A percentile compares a stretch with the other conserved stretches of the same genome.
Evolutionary conservation across 2,797 vertebrate species (phyloP).

Genomic region (Falco peregrinus): DNA sequence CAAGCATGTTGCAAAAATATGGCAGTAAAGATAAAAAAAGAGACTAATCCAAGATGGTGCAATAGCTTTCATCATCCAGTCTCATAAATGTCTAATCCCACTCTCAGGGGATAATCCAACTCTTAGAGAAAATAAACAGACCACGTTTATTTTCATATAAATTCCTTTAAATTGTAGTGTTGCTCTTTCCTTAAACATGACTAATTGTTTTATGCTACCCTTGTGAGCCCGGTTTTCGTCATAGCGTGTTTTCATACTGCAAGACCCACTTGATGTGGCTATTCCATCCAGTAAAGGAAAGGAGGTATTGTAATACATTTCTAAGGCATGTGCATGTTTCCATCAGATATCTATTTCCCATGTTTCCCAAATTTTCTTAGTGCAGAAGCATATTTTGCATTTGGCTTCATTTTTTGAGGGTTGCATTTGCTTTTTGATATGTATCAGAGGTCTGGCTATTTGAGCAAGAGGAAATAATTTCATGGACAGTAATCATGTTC

Average conservation of each 20-base stretch:
- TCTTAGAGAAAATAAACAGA: constrained; percentile 24
- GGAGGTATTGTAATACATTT: constrained; percentile 28
- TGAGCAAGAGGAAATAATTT: neutral
- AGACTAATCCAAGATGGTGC: constrained; percentile 70
- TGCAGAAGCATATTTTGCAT: constrained; percentile 50
- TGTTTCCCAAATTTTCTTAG: constrained; percentile 32
- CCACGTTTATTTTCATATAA: constrained; percentile 70
- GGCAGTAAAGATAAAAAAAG: constrained; percentile 72
- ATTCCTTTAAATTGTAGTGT: constrained; percentile 72
- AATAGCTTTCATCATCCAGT: constrained; percentile 75
- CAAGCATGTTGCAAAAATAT: constrained; percentile 68
- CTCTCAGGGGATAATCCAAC: constrained; percentile 24
- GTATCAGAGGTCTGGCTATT: constrained; percentile 61
- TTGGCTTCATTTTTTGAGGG: constrained; percentile 54
- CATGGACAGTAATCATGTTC: neutral
- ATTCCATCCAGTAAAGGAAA: constrained; percentile 19
- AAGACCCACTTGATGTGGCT: constrained; percentile 27
- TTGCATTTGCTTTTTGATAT: constrained; percentile 46
- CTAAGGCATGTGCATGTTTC: constrained; percentile 27
- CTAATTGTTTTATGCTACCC: constrained; percentile 65
- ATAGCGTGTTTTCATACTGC: constrained; percentile 26
- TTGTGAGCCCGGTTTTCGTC: constrained; percentile 32
- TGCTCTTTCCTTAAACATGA: constrained; percentile 49
- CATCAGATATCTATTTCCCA: neutral
- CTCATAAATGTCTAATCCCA: constrained; percentile 70